Evolutionary conservation across 2,797 vertebrate species (phyloP).

Genomic region (Okamejei kenojei): DNA sequence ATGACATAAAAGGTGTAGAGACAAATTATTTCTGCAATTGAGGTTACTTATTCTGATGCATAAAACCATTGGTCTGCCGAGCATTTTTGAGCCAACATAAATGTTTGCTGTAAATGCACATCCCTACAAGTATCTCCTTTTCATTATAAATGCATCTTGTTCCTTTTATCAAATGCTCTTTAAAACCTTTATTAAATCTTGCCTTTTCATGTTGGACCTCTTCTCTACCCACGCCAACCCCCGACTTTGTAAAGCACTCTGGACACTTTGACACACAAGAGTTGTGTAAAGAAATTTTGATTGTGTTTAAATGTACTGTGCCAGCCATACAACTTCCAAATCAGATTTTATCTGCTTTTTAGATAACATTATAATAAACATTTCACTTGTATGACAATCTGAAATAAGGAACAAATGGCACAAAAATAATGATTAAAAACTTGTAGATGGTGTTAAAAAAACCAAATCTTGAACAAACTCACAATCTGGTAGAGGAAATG

Average conservation of each 20-base stretch:
- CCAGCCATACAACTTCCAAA: not conserved
- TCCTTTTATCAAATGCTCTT: not conserved
- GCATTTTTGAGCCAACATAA: not conserved
- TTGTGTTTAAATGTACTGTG: not conserved
- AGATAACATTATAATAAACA: not conserved
- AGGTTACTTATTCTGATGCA: conserved; percentile 20
- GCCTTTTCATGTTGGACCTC: not conserved
- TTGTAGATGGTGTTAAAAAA: not conserved
- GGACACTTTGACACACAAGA: not conserved
- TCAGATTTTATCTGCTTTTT: not conserved
- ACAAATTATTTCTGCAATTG: not conserved
- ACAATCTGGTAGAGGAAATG: too few relatives aligned
- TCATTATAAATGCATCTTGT: not conserved
- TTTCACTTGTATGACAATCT: not conserved
- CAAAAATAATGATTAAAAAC: not conserved
- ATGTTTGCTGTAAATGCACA: not conserved
- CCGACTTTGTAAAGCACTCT: not conserved
- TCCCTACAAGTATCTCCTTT: conserved; percentile 4
- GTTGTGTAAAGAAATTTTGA: not conserved
- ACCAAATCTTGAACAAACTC: not conserved
- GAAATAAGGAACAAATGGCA: not conserved
- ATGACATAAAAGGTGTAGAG: conserved; percentile 21
- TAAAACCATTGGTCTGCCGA: not conserved
- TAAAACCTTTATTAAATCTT: not conserved
- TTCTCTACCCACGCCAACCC: too few relatives aligned